Base-by-base conservation (phyloP, 2,888 invertebrate species). In the Phorcus lineatus region DNA sequence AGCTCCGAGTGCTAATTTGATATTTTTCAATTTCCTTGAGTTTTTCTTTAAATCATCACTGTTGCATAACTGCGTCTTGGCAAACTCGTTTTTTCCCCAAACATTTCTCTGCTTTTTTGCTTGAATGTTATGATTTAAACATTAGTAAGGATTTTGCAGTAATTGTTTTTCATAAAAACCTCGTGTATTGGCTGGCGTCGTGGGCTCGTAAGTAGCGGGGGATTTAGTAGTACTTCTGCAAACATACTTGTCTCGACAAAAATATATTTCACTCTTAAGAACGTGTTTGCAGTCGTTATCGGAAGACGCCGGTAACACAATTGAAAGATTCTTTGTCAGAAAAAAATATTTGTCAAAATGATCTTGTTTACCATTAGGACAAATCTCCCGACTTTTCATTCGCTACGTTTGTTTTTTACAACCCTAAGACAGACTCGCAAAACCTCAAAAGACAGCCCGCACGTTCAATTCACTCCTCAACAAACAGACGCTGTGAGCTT, bases 291-390 rank as follows among this genome's bases (percentile, higher is more conserved):
- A 24, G 62, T 16, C 24, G 62, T 62, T 62, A 62, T 62, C 62
- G 16, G 28, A 13, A 24, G 62, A 24, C 24, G 28, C 16, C 62
- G 13, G 28, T 4, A 28, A 62, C 28, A 62, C 62, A 62, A 62
- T 62, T 24, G 62, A 28, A 62, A 62, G 62, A 28, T 62, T 70
- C 36, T 70, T 70, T 70, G 70, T 36, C 70, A 70, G 62, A 70
- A 70, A 70, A 70, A 70, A 31, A 40, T 70, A 70, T 70, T 70
- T 70, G 70, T 70, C 70, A 70, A 70, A 31, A 36, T 70, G 70
- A 70, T 70, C 70, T 70, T 70, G 70, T 70, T 70, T 70, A 70
- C 70, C 19, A 36, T 36, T 36, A 9, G 3, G 36, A 70, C 40
- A 70, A 70, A 70, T 70, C 70, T 70, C 36, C 36, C 36, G 36